A percentile compares a stretch with the other conserved stretches of the same genome.
Conservation (phyloP, 2,797 vertebrate species). For the Pangasius sanitwongsei region DNA sequence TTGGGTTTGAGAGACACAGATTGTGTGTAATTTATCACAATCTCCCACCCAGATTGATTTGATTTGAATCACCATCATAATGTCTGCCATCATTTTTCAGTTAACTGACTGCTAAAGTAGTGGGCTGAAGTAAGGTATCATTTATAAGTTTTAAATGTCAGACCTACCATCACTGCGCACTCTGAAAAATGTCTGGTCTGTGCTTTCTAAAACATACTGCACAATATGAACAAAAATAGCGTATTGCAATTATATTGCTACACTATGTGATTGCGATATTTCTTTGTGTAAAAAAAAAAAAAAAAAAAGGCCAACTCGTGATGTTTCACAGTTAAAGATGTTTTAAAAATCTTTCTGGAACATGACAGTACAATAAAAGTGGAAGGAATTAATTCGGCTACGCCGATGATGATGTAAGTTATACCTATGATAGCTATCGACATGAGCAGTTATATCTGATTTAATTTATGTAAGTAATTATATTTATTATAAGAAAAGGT, state of each 20-base stretch:
- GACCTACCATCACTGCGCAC: neutral
- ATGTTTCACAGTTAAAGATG: neutral
- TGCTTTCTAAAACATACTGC: neutral
- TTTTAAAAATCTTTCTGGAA: neutral
- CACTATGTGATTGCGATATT: neutral
- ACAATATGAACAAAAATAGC: neutral
- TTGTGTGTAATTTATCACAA: neutral
- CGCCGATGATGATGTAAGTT: neutral
- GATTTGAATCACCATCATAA: neutral
- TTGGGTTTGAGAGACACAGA: neutral
- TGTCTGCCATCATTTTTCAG: neutral
- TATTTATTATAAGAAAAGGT: neutral
- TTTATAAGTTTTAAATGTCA: neutral
- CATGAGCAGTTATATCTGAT: neutral
- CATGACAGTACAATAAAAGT: neutral
- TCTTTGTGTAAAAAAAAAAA: neutral
- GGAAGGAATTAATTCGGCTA: neutral
- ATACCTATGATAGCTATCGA: neutral
- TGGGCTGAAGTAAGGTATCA: neutral
- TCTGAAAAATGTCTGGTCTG: neutral
- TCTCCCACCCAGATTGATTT: neutral
- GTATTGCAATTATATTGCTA: conserved; percentile 4
- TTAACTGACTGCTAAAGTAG: neutral
- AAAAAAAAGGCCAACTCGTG: neutral
- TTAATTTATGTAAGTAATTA: neutral